These are phyloP conservation scores for Bettongia penicillata DNA, from an alignment of 2,113 vertebrate species.

Conservation along the genomic window DNA sequence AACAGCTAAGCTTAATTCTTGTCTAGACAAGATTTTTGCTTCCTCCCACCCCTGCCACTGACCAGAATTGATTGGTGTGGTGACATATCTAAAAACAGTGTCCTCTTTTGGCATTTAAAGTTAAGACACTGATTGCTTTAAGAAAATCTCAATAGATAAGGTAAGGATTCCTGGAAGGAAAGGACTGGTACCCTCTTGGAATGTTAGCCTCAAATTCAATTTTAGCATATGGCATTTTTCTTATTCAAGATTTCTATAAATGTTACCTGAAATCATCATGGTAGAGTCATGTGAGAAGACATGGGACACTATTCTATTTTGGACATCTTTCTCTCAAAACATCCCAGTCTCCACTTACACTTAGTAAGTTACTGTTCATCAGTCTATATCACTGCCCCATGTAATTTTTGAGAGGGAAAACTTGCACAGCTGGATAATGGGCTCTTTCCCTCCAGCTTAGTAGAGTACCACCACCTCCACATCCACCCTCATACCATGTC, in stretches of 20 bases:
- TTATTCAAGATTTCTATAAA: not conserved
- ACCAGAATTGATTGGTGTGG: not conserved
- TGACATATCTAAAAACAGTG: not conserved
- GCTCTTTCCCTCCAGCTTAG: not conserved
- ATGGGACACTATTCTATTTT: not conserved
- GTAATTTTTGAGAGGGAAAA: not conserved
- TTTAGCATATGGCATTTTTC: not conserved
- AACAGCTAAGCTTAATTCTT: not conserved
- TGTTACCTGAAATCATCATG: not conserved
- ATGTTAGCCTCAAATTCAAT: not conserved
- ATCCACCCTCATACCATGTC: not conserved
- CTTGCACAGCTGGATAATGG: not conserved
- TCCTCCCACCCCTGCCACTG: too few relatives aligned
- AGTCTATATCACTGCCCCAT: not conserved
- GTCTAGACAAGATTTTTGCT: not conserved
- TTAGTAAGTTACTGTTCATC: not conserved
- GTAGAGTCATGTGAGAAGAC: not conserved
- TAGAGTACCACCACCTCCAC: not conserved
- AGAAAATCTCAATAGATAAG: not conserved
- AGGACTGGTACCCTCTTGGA: not conserved
- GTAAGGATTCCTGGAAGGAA: not conserved
- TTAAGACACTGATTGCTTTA: not conserved
- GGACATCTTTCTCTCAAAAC: not conserved
- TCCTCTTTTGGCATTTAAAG: not conserved
- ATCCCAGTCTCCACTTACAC: not conserved